phyloP scores from a whole-genome alignment of 2,797 vertebrate genomes.

The Enteromius mattozi region DNA sequence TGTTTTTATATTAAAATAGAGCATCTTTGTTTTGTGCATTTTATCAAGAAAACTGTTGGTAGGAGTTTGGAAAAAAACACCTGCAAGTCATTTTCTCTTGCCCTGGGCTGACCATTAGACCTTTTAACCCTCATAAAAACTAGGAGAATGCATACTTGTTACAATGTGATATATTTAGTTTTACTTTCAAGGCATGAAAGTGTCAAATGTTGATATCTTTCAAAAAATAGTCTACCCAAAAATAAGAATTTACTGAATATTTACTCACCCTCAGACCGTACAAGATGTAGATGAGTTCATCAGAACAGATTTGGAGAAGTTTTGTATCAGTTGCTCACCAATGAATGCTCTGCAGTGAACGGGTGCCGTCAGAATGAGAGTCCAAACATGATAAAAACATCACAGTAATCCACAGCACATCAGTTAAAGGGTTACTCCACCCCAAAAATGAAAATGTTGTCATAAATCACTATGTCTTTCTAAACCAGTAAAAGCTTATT shows the following conservation, averaged over 20 bases:
- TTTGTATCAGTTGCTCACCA: not conserved
- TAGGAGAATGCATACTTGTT: not conserved
- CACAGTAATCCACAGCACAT: not conserved
- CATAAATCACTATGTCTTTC: no score
- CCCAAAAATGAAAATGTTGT: no score
- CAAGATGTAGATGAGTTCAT: not conserved
- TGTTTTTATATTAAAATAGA: not conserved
- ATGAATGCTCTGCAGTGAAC: not conserved
- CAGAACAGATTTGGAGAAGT: not conserved
- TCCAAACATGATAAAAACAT: not conserved
- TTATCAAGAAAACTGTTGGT: not conserved
- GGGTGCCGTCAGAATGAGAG: not conserved
- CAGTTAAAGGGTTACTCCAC: not conserved
- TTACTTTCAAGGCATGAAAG: not conserved
- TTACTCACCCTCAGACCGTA: not conserved
- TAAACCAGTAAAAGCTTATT: no score
- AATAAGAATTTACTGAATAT: not conserved
- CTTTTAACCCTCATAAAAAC: slow-evolving; percentile 25
- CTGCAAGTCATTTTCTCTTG: not conserved
- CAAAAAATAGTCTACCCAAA: not conserved
- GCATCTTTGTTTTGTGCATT: not conserved
- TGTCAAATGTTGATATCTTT: not conserved
- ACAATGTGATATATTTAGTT: no score
- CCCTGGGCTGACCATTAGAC: slow-evolving; percentile 8
- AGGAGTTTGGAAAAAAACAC: not conserved